Percentiles rank a stretch among this genome's conserved stretches.
Evolutionary conservation across 2,113 vertebrate genomes (phyloP).

Genomic region (Malurus cyaneus): DNA sequence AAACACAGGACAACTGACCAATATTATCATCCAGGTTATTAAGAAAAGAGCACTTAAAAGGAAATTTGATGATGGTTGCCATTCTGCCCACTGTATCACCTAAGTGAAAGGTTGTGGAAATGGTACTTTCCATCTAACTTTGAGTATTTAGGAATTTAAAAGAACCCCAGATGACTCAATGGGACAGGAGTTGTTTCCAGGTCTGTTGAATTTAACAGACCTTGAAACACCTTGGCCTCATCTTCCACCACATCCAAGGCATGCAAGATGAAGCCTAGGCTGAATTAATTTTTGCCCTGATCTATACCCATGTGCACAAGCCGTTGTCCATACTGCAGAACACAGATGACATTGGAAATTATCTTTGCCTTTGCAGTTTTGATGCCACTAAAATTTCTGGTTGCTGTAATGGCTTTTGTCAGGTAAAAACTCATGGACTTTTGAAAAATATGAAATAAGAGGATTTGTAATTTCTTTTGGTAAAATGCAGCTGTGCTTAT

Average conservation of each 20-base stretch:
- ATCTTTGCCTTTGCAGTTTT: not conserved
- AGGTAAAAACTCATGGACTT: not conserved
- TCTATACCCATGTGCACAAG: fast-evolving
- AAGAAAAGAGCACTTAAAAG: not conserved
- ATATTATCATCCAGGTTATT: not conserved
- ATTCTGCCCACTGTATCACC: not conserved
- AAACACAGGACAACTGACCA: not conserved
- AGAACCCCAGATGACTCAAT: not conserved
- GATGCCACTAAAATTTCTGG: not conserved
- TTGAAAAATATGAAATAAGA: not conserved
- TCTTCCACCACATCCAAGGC: not conserved
- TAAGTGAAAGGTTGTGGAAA: not conserved
- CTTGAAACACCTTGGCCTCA: not conserved
- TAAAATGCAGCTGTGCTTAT: not conserved
- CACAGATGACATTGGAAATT: fast-evolving
- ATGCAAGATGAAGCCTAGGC: not conserved
- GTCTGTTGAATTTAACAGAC: not conserved
- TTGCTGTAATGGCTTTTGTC: not conserved
- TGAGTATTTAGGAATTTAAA: not conserved
- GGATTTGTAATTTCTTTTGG: not conserved
- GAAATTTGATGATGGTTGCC: not conserved
- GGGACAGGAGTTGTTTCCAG: not conserved
- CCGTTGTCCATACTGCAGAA: not conserved
- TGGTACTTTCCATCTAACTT: not conserved
- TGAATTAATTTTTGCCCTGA: not conserved